Evolutionary conservation across 2,888 invertebrate species (phyloP).

Genomic region (Ormyrus rosae): DNA sequence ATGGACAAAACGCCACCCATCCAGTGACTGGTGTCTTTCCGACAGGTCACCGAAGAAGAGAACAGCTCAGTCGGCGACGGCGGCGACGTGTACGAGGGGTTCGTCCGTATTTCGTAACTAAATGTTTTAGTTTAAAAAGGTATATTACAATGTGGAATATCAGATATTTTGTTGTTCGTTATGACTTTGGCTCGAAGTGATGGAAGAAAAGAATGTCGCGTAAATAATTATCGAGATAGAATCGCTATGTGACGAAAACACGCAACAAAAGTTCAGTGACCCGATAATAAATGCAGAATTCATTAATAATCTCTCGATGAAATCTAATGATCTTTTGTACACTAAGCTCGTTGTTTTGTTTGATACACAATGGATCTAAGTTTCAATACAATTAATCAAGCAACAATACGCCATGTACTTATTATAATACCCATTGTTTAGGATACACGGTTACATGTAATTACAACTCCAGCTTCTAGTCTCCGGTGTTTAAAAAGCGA

Average conservation of each 20-base stretch:
- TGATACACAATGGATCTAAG: no score
- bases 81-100: slow-evolving; percentile 82
- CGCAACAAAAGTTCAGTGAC: neutral
- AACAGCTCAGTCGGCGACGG: slow-evolving; percentile 82
- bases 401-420: no score
- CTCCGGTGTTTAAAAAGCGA: no score
- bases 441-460: no score
- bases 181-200: no score
- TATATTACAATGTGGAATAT: neutral
- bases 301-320: neutral
- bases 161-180: no score
- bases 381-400: no score
- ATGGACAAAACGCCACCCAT: slow-evolving; percentile 82
- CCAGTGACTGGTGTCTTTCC: slow-evolving; percentile 80
- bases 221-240: neutral
- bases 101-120: slow-evolving; percentile 86
- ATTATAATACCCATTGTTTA: no score
- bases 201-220: slow-evolving; percentile 7
- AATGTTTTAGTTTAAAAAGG: neutral
- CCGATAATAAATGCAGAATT: neutral
- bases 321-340: no score
- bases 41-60: slow-evolving; percentile 83
- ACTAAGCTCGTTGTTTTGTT: no score
- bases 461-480: no score
- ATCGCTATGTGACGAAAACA: neutral